Percentiles rank a stretch among this genome's conserved stretches.
phyloP scores from a whole-genome alignment of 2,888 invertebrate species.

The Prosopocoilus inquinatus region DNA sequence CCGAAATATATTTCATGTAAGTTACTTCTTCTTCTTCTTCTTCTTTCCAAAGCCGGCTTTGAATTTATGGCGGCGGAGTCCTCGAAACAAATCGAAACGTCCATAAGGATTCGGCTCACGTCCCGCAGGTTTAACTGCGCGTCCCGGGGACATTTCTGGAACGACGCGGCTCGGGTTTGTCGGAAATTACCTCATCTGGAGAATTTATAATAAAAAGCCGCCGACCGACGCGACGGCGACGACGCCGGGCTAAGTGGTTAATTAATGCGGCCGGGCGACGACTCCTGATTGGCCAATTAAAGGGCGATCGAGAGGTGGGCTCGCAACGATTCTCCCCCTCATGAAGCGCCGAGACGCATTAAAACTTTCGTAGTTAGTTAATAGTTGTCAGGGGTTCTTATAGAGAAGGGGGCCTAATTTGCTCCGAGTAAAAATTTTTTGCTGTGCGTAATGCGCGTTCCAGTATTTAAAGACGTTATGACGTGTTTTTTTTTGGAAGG shows the following conservation, averaged over 20 bases:
- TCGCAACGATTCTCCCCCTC: slow-evolving; percentile 11
- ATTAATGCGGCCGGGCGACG: slow-evolving; percentile 27
- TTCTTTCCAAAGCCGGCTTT: slow-evolving; percentile 26
- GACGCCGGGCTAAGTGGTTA: slow-evolving; percentile 23
- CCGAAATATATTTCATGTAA: no score
- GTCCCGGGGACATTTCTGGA: slow-evolving; percentile 25
- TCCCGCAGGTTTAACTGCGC: slow-evolving; percentile 25
- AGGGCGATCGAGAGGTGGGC: slow-evolving; percentile 10
- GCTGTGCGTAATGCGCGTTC: no score
- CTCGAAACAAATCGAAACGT: no score
- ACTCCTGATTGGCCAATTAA: slow-evolving; percentile 29
- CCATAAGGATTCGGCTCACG: slow-evolving; percentile 24
- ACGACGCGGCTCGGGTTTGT: slow-evolving; percentile 25
- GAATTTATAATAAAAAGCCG: slow-evolving; percentile 29
- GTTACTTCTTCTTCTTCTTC: no score
- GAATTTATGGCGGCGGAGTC: slow-evolving; percentile 17
- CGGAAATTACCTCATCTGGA: slow-evolving; percentile 32
- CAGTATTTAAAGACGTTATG: no score
- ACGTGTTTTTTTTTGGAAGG: no score
- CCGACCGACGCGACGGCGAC: slow-evolving; percentile 22
- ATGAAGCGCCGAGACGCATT: slow-evolving; percentile 20
- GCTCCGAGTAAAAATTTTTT: no score
- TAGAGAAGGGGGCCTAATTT: no score
- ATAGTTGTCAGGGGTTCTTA: neutral
- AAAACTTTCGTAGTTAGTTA: neutral